phyloP scores from a whole-genome alignment of 2,888 invertebrate genomes.

The Apodemia hepburni region DNA sequence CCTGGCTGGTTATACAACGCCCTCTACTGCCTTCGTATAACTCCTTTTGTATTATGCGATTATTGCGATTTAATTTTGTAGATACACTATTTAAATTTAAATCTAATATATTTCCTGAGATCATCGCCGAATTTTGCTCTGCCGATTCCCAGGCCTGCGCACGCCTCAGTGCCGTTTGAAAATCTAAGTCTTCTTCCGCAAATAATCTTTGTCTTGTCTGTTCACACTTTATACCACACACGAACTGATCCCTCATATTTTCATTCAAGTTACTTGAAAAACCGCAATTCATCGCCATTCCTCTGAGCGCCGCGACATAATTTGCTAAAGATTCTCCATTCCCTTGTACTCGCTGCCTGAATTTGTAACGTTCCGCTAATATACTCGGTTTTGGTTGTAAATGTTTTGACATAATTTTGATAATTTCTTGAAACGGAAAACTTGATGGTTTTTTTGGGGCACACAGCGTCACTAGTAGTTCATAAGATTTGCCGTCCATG shows the following conservation, averaged over 20 bases:
- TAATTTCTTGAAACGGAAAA: neutral
- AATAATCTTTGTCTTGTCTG: constrained; percentile 16
- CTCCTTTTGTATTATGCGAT: no score
- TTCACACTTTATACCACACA: constrained; percentile 15
- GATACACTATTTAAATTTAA: neutral
- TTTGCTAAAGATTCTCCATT: neutral
- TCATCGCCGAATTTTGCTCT: neutral
- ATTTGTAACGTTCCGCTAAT: constrained; percentile 15
- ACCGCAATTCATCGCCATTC: neutral
- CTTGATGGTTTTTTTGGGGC: neutral
- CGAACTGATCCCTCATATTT: constrained; percentile 20
- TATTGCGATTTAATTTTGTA: neutral
- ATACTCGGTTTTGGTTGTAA: constrained; percentile 26
- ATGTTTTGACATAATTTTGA: constrained; percentile 6
- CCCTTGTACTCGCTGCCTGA: neutral
- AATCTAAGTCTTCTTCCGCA: neutral
- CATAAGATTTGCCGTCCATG: neutral
- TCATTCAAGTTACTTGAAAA: constrained; percentile 13
- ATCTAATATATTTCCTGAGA: neutral
- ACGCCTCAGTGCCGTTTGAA: neutral
- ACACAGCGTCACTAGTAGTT: neutral
- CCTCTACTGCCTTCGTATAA: no score
- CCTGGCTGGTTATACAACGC: no score
- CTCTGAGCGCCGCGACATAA: neutral
- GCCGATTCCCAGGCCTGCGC: neutral